A percentile compares a stretch with the other conserved stretches of the same genome.
These are phyloP conservation scores for Apis florea DNA, from an alignment of 1,140 invertebrate genomes.

Conservation along the genomic window DNA sequence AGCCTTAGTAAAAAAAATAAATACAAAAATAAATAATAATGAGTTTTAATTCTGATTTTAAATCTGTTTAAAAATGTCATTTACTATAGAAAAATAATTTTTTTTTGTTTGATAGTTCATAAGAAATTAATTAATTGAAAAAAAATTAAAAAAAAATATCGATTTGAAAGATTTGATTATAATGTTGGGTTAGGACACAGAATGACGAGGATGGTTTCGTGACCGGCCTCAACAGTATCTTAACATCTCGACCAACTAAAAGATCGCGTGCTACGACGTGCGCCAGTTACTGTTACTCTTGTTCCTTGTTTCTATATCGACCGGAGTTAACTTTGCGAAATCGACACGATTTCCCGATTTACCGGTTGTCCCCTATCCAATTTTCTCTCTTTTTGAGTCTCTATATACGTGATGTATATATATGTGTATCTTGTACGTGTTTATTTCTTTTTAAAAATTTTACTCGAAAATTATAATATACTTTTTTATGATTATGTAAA, in stretches of 20 bases:
- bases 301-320: slow-evolving; percentile 70
- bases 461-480: background rate
- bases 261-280: slow-evolving; percentile 72
- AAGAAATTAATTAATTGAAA: background rate
- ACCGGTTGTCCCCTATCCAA: slow-evolving; percentile 34
- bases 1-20: too few species aligned
- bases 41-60: too few species aligned
- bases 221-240: slow-evolving; percentile 73
- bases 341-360: slow-evolving; percentile 44
- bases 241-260: slow-evolving; percentile 73
- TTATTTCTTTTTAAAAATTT: background rate
- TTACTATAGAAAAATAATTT: too few species aligned
- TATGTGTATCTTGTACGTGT: background rate
- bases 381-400: slow-evolving; percentile 1
- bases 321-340: slow-evolving; percentile 43
- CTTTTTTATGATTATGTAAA: too few species aligned
- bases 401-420: slow-evolving; percentile 1
- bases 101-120: too few species aligned
- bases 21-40: too few species aligned
- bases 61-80: too few species aligned
- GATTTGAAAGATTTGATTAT: background rate
- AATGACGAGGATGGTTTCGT: slow-evolving; percentile 69
- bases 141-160: background rate
- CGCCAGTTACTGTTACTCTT: slow-evolving; percentile 71
- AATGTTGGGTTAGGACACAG: slow-evolving; percentile 10